These are phyloP conservation scores for Laupala kohalensis DNA, from an alignment of 1,140 invertebrate genomes.

Conservation along the genomic window DNA sequence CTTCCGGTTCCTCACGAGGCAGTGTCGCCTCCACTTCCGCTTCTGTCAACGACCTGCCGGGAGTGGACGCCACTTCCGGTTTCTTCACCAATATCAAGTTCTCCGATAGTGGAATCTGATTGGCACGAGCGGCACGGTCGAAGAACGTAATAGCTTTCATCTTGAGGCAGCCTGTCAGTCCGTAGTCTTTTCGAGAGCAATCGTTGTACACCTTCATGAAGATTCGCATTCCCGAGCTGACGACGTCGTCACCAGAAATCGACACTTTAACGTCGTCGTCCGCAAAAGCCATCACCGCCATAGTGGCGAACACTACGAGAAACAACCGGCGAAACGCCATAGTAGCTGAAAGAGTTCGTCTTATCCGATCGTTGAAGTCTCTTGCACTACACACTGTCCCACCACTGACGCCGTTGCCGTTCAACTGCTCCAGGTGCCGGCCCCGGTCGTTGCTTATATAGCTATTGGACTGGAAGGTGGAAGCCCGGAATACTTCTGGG, in stretches of 20 bases:
- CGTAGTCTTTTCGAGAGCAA: slow-evolving; percentile 22
- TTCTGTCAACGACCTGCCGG: slow-evolving; percentile 29
- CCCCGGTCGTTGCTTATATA: background rate
- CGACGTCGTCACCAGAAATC: slow-evolving; percentile 2
- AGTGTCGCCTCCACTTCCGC: slow-evolving; percentile 50
- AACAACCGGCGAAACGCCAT: slow-evolving; percentile 21
- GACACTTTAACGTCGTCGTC: slow-evolving; percentile 7
- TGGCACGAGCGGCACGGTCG: slow-evolving; percentile 43
- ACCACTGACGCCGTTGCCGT: background rate
- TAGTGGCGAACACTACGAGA: background rate
- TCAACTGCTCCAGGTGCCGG: background rate
- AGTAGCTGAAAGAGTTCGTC: slow-evolving; percentile 30
- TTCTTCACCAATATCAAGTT: slow-evolving; percentile 8
- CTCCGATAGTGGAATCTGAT: slow-evolving; percentile 6
- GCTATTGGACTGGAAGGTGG: background rate
- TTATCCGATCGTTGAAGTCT: background rate
- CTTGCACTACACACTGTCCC: background rate
- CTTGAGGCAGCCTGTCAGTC: slow-evolving; percentile 57
- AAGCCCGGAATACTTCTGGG: too few species aligned
- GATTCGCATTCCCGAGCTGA: slow-evolving; percentile 5
- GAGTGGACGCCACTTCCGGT: slow-evolving; percentile 26
- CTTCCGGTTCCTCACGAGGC: slow-evolving; percentile 34
- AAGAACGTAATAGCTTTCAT: slow-evolving; percentile 65
- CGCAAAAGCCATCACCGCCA: background rate
- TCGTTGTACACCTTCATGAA: slow-evolving; percentile 11